phyloP scores from a whole-genome alignment of 2,888 invertebrate species.

The Drosophila anomelani region DNA sequence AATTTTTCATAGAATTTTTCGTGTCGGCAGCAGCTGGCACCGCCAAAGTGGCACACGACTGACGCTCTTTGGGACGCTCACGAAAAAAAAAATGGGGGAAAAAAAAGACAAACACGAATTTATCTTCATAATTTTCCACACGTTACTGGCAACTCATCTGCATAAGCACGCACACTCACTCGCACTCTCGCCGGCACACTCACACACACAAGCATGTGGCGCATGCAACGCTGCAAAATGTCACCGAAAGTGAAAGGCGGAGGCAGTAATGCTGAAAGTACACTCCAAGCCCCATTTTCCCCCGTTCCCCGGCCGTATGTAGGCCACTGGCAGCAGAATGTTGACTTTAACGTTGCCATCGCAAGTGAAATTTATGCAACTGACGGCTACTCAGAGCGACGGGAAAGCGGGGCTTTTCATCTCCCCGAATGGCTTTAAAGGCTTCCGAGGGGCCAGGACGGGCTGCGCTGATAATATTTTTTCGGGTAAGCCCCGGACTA shows the following conservation, averaged over 20 bases:
- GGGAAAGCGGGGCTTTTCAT: conserved; percentile 28
- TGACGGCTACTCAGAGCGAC: conserved; percentile 59
- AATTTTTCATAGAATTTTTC: conserved; percentile 61
- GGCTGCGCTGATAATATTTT: conserved; percentile 32
- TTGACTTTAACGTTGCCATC: conserved; percentile 79
- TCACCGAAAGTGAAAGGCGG: conserved; percentile 73
- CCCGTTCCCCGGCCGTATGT: conserved; percentile 50
- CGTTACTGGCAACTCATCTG: conserved; percentile 72
- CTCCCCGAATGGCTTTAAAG: conserved; percentile 56
- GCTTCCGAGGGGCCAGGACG: conserved; percentile 32
- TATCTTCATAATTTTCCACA: conserved; percentile 78
- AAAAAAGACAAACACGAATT: conserved; percentile 63
- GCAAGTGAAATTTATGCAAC: conserved; percentile 77
- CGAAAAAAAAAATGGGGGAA: conserved; percentile 21
- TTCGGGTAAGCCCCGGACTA: conserved; percentile 30
- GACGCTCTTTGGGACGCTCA: conserved; percentile 54
- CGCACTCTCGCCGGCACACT: conserved; percentile 34
- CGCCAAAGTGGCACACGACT: conserved; percentile 54
- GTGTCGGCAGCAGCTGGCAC: conserved; percentile 49
- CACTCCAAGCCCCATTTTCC: conserved; percentile 36
- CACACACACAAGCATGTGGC: conserved; percentile 21
- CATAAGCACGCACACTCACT: conserved; percentile 52
- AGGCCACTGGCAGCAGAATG: conserved; percentile 78
- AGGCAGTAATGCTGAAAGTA: conserved; percentile 52
- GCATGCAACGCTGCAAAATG: conserved; percentile 58